These are phyloP conservation scores for Platypus cylindrus DNA, from an alignment of 2,888 invertebrate species.

Conservation along the genomic window DNA sequence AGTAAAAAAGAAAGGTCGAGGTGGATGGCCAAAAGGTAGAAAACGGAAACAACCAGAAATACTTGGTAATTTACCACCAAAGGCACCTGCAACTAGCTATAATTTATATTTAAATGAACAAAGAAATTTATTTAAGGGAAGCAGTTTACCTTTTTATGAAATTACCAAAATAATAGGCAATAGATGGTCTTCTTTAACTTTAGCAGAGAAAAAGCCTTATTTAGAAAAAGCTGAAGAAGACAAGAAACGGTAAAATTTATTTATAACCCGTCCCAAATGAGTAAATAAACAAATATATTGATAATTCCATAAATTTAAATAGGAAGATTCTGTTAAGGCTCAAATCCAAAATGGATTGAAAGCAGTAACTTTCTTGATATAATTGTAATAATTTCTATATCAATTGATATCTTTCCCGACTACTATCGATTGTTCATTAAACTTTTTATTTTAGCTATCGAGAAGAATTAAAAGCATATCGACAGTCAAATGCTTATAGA, in stretches of 20 bases:
- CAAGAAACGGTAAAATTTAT: constrained; percentile 31
- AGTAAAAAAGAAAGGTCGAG: constrained; percentile 36
- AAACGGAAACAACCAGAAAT: constrained; percentile 42
- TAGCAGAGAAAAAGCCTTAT: constrained; percentile 42
- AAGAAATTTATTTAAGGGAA: constrained; percentile 40
- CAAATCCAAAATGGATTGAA: too few relatives aligned
- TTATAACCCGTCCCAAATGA: too few relatives aligned
- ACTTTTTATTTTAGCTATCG: constrained; percentile 29
- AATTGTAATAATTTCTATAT: too few relatives aligned
- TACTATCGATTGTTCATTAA: neutral
- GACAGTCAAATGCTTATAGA: constrained; percentile 43
- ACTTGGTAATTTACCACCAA: constrained; percentile 39
- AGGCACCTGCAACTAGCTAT: constrained; percentile 46
- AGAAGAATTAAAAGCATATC: constrained; percentile 41
- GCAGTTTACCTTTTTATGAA: constrained; percentile 39
- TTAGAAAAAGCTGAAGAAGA: constrained; percentile 43
- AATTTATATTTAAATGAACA: constrained; percentile 43
- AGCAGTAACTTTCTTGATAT: too few relatives aligned
- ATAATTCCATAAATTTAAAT: too few relatives aligned
- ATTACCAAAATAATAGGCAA: constrained; percentile 43
- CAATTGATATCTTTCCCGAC: too few relatives aligned
- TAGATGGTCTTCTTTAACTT: constrained; percentile 42
- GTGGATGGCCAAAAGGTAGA: constrained; percentile 49
- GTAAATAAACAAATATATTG: too few relatives aligned
- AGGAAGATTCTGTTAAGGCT: too few relatives aligned